Evolutionary conservation across 2,113 vertebrate genomes (phyloP).

Genomic region (Sciurus niger): DNA sequence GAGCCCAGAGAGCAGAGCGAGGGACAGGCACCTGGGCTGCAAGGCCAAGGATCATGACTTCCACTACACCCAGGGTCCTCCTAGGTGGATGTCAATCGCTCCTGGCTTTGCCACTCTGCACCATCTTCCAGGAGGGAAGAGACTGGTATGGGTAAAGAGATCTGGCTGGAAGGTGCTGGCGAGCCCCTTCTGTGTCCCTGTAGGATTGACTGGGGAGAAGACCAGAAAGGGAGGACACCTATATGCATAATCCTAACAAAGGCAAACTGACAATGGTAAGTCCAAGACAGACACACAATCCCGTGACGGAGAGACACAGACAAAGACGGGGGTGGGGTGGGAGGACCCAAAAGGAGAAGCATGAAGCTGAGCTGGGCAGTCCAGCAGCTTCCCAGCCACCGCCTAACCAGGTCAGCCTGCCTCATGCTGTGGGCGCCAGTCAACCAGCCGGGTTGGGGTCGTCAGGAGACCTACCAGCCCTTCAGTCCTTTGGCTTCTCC

Average conservation of each 20-base stretch:
- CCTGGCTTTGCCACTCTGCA: background rate
- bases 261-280: background rate
- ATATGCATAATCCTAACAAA: background rate
- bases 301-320: background rate
- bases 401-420: background rate
- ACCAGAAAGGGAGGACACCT: background rate
- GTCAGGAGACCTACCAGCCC: background rate
- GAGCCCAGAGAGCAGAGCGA: background rate
- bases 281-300: background rate
- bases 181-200: background rate
- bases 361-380: background rate
- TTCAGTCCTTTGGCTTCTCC: fast-evolving
- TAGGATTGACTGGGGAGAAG: background rate
- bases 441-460: background rate
- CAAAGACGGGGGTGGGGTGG: too few relatives aligned
- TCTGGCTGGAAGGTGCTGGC: background rate
- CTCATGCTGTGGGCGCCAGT: fast-evolving
- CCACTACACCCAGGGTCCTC: background rate
- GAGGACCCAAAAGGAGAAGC: background rate
- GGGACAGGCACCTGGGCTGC: background rate
- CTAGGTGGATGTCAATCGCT: background rate
- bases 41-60: background rate
- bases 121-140: background rate
- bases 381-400: fast-evolving
- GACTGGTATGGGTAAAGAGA: background rate